A percentile compares a stretch with the other conserved stretches of the same genome.
Evolutionary conservation across 2,888 invertebrate species (phyloP).

Genomic region (Tetragonula carbonaria): DNA sequence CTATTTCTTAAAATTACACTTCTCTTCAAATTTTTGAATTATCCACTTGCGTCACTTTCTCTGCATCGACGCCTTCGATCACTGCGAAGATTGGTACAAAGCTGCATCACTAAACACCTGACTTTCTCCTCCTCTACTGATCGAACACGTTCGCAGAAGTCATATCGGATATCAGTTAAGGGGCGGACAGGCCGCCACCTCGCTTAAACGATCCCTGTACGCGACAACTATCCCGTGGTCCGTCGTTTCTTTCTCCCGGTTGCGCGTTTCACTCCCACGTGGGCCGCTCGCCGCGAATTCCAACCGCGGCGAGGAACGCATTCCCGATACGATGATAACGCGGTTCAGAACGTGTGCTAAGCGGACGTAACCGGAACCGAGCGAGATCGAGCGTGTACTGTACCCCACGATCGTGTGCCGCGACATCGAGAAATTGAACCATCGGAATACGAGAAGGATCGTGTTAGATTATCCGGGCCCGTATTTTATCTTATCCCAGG

Average conservation of each 20-base stretch:
- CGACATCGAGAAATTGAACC: conserved; percentile 65
- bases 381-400: conserved; percentile 36
- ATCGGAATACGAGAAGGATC: conserved; percentile 64
- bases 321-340: conserved; percentile 39
- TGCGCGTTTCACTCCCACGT: conserved; percentile 38
- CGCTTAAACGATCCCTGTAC: conserved; percentile 53
- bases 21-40: too few relatives aligned
- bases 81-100: not conserved
- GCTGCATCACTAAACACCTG: conserved; percentile 7
- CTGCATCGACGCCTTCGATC: not conserved
- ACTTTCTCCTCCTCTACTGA: conserved; percentile 41
- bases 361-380: conserved; percentile 52
- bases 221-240: conserved; percentile 46
- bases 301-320: conserved; percentile 17
- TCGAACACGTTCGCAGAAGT: conserved; percentile 67
- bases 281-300: conserved; percentile 30
- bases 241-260: not conserved
- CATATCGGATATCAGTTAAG: conserved; percentile 72
- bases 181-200: conserved; percentile 65
- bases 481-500: conserved; percentile 73
- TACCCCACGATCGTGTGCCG: conserved; percentile 5
- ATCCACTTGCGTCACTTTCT: too few relatives aligned
- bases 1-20: too few relatives aligned
- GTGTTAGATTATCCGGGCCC: conserved; percentile 61
- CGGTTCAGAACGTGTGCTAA: conserved; percentile 20